Evolutionary conservation across 2,888 invertebrate genomes (phyloP), one percentile per base, ranked within the genome.

Genomic region (Spialia ferax): DNA sequence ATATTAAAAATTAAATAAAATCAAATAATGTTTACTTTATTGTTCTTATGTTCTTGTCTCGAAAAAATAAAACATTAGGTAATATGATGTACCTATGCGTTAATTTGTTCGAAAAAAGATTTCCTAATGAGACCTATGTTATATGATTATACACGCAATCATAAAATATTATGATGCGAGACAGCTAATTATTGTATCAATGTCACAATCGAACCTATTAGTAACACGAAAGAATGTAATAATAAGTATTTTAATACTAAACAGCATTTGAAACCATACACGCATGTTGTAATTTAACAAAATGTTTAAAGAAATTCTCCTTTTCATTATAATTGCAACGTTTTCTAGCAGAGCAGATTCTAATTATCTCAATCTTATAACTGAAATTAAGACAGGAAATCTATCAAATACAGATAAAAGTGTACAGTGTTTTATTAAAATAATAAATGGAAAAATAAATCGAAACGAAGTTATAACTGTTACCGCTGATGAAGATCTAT

Each of bases 231-330:
- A 22, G 38, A 38, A 38, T 22, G 48, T 11, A 23, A 38, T n/a
- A 42, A 10, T 35, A 35, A 60, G 13, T 23, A 18, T 60, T 15
- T 26, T 11, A 42, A 15, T 42, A 15, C 42, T 6, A 42, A 42
- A 42, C 6, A 6, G 42, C 1, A 42, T 1, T 18, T 5, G 26
- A 59, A 15, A 18, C 15, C 4, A 59, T 2, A 45, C 3, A 5
- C 15, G 3, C 13, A 13, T 60, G 6, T 45, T 11, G 20, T 5
- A 13, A 23, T 15, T 23, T 15, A 22, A 15, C 32, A 35, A 45
- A 56, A 64, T 64, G 63, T 35, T 64, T 5, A 64, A 22, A 48
- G 29, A 48, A 56, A 48, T 6, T 32, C 23, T 64, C 10, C 1
- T 64, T 48, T 20, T n/a, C 8, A 15, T 45, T 0, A 18, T 63